Percentiles rank a stretch among this genome's conserved stretches.
Conservation (phyloP, 2,888 invertebrate species). For the Coenonympha arcania region DNA sequence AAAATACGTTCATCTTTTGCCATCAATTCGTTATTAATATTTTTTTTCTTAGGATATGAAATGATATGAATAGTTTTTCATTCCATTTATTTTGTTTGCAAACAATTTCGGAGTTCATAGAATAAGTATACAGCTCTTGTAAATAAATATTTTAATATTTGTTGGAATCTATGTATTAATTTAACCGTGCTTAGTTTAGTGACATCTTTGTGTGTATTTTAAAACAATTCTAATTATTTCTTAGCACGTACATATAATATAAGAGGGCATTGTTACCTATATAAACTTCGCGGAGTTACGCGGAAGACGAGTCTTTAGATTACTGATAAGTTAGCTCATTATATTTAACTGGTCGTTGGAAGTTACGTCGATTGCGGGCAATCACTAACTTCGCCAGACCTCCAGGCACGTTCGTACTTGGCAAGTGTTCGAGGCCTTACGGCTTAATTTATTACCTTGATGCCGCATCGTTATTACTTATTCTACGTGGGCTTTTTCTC, state of each 20-base stretch:
- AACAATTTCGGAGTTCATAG: no score
- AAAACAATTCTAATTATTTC: not conserved
- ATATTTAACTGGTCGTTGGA: constrained; percentile 22
- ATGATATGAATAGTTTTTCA: no score
- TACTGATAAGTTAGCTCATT: constrained; percentile 22
- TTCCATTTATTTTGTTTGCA: no score
- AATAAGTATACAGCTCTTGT: no score
- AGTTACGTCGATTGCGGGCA: constrained; percentile 21
- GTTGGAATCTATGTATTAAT: no score
- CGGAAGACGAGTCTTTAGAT: constrained; percentile 18
- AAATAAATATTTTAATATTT: no score
- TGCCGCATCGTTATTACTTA: constrained; percentile 11
- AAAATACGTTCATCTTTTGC: not conserved
- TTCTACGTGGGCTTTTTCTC: constrained; percentile 3
- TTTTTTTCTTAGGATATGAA: no score
- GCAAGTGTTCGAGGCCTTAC: constrained; percentile 15
- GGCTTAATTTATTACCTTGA: constrained; percentile 19
- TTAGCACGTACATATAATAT: no score
- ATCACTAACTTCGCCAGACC: constrained; percentile 20
- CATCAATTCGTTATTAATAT: no score
- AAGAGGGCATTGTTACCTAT: not conserved
- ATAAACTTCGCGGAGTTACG: constrained; percentile 5
- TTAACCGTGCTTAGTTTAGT: no score
- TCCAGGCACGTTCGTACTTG: constrained; percentile 23
- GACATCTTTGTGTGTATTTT: not conserved